Percentiles rank a stretch among this genome's conserved stretches.
Evolutionary conservation across 30 jellyfish, hydroid and myxozoan genomes (phyloP).

Genomic region (Mastigias papua): DNA sequence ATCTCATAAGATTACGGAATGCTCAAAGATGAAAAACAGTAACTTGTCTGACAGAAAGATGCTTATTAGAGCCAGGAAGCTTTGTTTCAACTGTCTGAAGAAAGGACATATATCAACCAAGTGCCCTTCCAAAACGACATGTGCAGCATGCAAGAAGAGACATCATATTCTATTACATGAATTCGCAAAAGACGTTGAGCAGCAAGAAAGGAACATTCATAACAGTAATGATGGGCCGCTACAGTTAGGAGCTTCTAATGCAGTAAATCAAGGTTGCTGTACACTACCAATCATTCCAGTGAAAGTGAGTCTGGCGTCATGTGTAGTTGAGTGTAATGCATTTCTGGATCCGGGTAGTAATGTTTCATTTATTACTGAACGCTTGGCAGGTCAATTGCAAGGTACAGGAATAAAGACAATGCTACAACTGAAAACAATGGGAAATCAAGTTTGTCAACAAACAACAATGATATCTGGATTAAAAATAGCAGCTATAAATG

Average conservation of each 20-base stretch:
- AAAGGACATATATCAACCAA: slow-evolving; percentile 43
- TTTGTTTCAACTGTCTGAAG: slow-evolving; percentile 46
- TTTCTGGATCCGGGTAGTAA: slow-evolving; percentile 70
- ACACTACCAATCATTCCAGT: slow-evolving; percentile 39
- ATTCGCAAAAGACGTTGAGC: not conserved
- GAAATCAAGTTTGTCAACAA: slow-evolving; percentile 27
- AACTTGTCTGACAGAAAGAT: slow-evolving; percentile 47
- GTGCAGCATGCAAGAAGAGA: slow-evolving; percentile 44
- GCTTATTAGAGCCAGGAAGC: slow-evolving; percentile 40
- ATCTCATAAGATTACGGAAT: slow-evolving; percentile 56
- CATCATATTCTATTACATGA: slow-evolving; percentile 10
- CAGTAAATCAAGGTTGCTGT: slow-evolving; percentile 27
- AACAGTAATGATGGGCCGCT: no score
- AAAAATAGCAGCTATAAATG: slow-evolving; percentile 33
- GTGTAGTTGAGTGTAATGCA: slow-evolving; percentile 55
- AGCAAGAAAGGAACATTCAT: no score
- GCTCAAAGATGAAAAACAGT: slow-evolving; percentile 56
- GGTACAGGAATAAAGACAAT: slow-evolving; percentile 40
- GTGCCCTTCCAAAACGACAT: slow-evolving; percentile 32
- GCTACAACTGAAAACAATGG: slow-evolving; percentile 30
- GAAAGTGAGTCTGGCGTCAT: slow-evolving; percentile 41
- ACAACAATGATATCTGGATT: slow-evolving; percentile 26
- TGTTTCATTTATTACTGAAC: slow-evolving; percentile 43
- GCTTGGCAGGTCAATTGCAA: slow-evolving; percentile 34
- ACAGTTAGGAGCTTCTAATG: slow-evolving; percentile 5